phyloP scores from a whole-genome alignment of 2,113 vertebrate genomes.

The Lampris incognitus region DNA sequence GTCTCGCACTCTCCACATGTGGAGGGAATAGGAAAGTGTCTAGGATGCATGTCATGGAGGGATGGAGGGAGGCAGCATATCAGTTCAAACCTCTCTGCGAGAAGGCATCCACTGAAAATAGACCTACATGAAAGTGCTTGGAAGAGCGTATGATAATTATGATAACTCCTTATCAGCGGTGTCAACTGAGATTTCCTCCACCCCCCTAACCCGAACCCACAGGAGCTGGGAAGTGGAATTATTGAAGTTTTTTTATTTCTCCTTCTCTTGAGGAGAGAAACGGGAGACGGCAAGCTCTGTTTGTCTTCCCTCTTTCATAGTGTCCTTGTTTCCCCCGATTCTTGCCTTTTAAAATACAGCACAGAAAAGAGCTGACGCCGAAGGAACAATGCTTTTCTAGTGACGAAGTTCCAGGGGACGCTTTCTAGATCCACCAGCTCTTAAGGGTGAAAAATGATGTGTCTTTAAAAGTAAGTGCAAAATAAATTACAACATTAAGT shows the following conservation, averaged over 20 bases:
- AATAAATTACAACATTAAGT: conserved; percentile 38
- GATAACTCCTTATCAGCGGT: conserved; percentile 39
- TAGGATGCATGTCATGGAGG: conserved; percentile 34
- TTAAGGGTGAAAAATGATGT: conserved; percentile 45
- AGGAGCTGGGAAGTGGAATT: conserved; percentile 59
- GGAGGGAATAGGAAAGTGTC: conserved; percentile 22
- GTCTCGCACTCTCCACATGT: conserved; percentile 14
- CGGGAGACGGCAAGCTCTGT: conserved; percentile 56
- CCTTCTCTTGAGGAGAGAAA: conserved; percentile 39
- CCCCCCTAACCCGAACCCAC: conserved; percentile 34
- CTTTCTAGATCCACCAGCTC: conserved; percentile 51
- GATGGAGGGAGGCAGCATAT: conserved; percentile 1
- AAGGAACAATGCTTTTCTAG: conserved; percentile 52
- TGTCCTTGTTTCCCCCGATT: conserved; percentile 46
- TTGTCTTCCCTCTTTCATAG: conserved; percentile 44
- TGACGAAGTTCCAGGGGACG: conserved; percentile 33
- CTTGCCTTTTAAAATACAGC: conserved; percentile 55
- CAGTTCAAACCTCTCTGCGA: conserved; percentile 20
- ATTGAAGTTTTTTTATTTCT: conserved; percentile 5
- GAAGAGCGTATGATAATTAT: conserved; percentile 56
- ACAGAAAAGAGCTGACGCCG: conserved; percentile 41
- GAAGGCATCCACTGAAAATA: conserved; percentile 50
- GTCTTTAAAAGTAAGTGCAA: conserved; percentile 47
- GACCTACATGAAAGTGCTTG: conserved; percentile 5
- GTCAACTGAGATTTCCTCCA: conserved; percentile 43